These are phyloP conservation scores for Varroa destructor DNA, from an alignment of 1,140 invertebrate genomes.

Conservation along the genomic window DNA sequence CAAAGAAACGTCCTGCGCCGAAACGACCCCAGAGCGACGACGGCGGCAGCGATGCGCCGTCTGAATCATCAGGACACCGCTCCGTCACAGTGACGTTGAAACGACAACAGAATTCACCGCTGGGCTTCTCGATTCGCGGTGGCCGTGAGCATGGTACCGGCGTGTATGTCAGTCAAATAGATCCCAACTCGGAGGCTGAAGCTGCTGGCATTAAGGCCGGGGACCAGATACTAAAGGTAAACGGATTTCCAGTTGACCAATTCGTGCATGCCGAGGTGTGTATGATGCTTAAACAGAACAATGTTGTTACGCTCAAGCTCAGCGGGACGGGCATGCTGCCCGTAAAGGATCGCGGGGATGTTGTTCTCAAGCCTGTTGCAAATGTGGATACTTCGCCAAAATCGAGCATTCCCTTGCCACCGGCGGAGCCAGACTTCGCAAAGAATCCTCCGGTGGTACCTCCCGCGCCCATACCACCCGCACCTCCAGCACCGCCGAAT, in stretches of 20 bases:
- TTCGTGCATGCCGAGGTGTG: slow-evolving; percentile 37
- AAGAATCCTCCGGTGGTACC: background rate
- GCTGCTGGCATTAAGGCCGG: slow-evolving; percentile 73
- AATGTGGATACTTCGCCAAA: background rate
- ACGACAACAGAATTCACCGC: slow-evolving; percentile 9
- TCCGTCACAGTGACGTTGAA: slow-evolving; percentile 1
- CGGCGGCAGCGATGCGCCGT: background rate
- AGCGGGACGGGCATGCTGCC: slow-evolving; percentile 34
- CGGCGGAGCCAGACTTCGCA: slow-evolving; percentile 7
- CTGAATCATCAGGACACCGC: background rate
- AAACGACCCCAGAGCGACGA: background rate
- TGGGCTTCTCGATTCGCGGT: slow-evolving; percentile 29
- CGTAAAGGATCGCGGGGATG: slow-evolving; percentile 34
- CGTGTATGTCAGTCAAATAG: slow-evolving; percentile 77
- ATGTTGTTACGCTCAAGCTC: slow-evolving; percentile 35
- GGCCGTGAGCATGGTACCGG: slow-evolving; percentile 80
- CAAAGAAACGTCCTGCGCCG: slow-evolving; percentile 7
- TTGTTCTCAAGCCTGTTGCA: slow-evolving; percentile 28
- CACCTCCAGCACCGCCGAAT: slow-evolving; percentile 16
- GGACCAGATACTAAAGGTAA: slow-evolving; percentile 80
- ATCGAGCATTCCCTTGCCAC: slow-evolving; percentile 1
- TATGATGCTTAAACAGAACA: slow-evolving; percentile 34
- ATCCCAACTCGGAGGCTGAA: slow-evolving; percentile 66
- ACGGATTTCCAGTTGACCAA: slow-evolving; percentile 49
- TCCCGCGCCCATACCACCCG: background rate